Percentiles rank a stretch among this genome's conserved stretches.
These are phyloP conservation scores for Neolamprologus cancellatus DNA, from an alignment of 2,113 vertebrate species.

Conservation along the genomic window DNA sequence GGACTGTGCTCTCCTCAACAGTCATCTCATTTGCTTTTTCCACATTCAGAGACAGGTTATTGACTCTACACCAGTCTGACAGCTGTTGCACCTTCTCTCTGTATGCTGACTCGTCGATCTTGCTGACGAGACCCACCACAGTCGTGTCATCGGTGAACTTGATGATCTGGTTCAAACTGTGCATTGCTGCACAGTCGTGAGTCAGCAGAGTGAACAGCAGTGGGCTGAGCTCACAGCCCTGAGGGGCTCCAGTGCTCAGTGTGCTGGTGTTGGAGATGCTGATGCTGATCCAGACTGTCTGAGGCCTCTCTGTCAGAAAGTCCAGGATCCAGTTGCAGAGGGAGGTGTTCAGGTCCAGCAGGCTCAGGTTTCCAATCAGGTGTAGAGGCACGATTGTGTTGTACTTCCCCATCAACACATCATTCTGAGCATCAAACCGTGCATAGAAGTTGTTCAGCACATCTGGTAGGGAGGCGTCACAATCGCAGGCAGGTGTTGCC, in stretches of 20 bases:
- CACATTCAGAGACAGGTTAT: not conserved
- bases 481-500: not conserved
- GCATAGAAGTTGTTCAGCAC: not conserved
- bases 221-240: not conserved
- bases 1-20: not conserved
- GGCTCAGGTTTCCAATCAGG: not conserved
- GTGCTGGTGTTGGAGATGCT: not conserved
- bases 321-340: not conserved
- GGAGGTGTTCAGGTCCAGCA: not conserved
- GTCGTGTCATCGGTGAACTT: not conserved
- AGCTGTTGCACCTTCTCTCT: not conserved
- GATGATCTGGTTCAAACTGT: not conserved
- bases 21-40: not conserved
- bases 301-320: not conserved
- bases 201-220: not conserved
- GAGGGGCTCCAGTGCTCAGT: not conserved
- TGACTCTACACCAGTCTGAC: not conserved
- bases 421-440: not conserved
- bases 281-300: not conserved
- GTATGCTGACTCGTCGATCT: fast-evolving
- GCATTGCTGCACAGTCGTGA: not conserved
- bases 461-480: not conserved
- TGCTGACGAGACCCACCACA: not conserved
- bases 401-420: not conserved
- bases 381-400: not conserved